phyloP scores from a whole-genome alignment of 1,140 invertebrate species.

The Dendroctonus ponderosae region DNA sequence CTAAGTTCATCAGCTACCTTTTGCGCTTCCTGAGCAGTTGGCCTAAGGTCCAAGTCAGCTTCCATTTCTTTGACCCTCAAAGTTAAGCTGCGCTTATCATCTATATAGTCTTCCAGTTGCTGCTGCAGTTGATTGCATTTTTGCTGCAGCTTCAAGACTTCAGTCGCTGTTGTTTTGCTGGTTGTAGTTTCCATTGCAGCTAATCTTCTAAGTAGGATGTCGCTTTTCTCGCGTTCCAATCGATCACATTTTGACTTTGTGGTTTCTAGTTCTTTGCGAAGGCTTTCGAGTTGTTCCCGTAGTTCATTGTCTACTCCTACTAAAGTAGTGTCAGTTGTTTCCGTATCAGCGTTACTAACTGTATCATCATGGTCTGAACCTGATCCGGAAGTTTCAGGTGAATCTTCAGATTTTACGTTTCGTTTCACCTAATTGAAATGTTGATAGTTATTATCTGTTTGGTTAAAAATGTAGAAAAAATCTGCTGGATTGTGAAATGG shows the following conservation, averaged over 20 bases:
- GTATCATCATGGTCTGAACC: constrained; percentile 53
- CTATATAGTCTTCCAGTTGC: constrained; percentile 72
- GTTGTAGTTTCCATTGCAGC: constrained; percentile 73
- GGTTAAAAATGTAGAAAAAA: too few relatives aligned
- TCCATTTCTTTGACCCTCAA: constrained; percentile 71
- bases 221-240: constrained; percentile 83
- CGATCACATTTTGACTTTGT: constrained; percentile 67
- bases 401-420: constrained; percentile 34
- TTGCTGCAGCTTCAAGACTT: constrained; percentile 71
- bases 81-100: constrained; percentile 77
- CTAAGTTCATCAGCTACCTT: constrained; percentile 66
- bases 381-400: constrained; percentile 33
- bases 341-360: constrained; percentile 54
- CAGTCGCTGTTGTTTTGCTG: constrained; percentile 66
- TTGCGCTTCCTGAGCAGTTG: constrained; percentile 56
- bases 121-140: constrained; percentile 80
- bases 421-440: constrained; percentile 40
- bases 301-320: constrained; percentile 53
- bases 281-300: constrained; percentile 65
- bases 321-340: constrained; percentile 58
- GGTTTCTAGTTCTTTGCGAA: constrained; percentile 64
- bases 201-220: constrained; percentile 73
- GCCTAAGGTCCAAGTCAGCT: constrained; percentile 60
- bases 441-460: too few relatives aligned
- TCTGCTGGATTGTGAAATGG: too few relatives aligned